Percentiles rank a stretch among this genome's conserved stretches.
Evolutionary conservation across 2,888 invertebrate genomes (phyloP).

Genomic region (Odontocerum albicorne): DNA sequence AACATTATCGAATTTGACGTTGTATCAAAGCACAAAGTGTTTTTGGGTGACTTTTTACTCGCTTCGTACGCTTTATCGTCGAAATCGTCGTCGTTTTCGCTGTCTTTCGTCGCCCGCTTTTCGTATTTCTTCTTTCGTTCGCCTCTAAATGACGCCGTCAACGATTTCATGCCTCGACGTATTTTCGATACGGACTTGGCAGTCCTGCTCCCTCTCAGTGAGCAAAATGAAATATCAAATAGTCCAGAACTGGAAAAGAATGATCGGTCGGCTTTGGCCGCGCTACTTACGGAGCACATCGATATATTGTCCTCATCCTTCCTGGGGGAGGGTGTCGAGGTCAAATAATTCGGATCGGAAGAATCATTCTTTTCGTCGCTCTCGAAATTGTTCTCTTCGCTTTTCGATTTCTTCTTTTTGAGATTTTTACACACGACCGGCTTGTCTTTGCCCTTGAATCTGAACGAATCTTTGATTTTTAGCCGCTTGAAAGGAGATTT

Average conservation of each 20-base stretch:
- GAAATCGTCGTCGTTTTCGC: constrained; percentile 48
- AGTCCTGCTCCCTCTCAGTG: constrained; percentile 51
- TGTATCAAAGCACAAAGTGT: neutral
- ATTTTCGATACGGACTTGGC: constrained; percentile 55
- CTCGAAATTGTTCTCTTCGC: constrained; percentile 12
- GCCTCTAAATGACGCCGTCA: constrained; percentile 57
- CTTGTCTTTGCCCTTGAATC: constrained; percentile 50
- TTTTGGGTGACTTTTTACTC: constrained; percentile 46
- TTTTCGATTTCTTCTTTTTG: constrained; percentile 39
- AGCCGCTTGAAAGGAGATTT: constrained; percentile 54
- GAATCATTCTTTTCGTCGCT: constrained; percentile 15
- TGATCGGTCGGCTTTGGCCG: constrained; percentile 42
- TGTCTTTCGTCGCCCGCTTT: constrained; percentile 47
- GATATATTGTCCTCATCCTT: constrained; percentile 54
- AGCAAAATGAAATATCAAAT: constrained; percentile 56
- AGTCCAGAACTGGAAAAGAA: constrained; percentile 46
- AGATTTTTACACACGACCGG: constrained; percentile 54
- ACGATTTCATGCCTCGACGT: constrained; percentile 54
- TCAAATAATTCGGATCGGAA: constrained; percentile 38
- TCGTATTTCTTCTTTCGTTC: constrained; percentile 58
- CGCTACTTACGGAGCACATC: constrained; percentile 52
- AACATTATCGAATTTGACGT: constrained; percentile 4
- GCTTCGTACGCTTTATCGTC: constrained; percentile 45
- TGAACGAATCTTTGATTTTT: constrained; percentile 57
- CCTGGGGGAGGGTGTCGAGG: constrained; percentile 54